Percentiles rank a stretch among this genome's conserved stretches.
These are phyloP conservation scores for Azemiops feae DNA, from an alignment of 2,113 vertebrate genomes.

Conservation along the genomic window DNA sequence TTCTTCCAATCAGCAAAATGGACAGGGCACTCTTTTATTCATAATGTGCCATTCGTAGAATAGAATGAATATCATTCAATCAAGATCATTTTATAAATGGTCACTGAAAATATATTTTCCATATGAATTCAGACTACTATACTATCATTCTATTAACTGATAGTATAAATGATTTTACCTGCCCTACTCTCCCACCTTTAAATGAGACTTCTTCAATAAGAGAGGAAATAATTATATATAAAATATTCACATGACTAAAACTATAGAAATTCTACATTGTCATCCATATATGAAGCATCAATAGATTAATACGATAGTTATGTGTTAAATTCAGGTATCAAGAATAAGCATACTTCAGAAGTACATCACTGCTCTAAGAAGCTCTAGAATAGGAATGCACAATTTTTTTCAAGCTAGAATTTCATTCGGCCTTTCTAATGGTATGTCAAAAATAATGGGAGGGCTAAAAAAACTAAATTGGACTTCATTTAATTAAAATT, in stretches of 20 bases:
- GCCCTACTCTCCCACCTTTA: neutral
- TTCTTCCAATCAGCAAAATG: neutral
- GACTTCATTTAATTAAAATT: neutral
- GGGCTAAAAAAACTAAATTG: neutral
- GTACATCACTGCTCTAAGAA: neutral
- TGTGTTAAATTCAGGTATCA: neutral
- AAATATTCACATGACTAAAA: neutral
- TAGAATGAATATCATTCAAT: neutral
- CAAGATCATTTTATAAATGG: neutral
- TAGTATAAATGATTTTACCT: neutral
- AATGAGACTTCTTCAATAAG: neutral
- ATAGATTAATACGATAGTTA: neutral
- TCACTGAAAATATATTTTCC: neutral
- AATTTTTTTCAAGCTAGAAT: neutral
- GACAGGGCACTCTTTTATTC: neutral
- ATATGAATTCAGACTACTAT: neutral
- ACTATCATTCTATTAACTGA: neutral
- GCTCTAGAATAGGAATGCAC: neutral
- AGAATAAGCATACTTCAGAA: neutral
- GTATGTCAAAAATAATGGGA: neutral
- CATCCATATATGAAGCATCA: neutral
- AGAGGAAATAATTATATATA: too few species aligned
- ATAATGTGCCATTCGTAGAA: neutral
- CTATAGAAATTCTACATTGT: neutral
- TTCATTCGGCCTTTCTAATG: neutral